phyloP scores from a whole-genome alignment of 2,113 vertebrate species.

The Dipodomys merriami region DNA sequence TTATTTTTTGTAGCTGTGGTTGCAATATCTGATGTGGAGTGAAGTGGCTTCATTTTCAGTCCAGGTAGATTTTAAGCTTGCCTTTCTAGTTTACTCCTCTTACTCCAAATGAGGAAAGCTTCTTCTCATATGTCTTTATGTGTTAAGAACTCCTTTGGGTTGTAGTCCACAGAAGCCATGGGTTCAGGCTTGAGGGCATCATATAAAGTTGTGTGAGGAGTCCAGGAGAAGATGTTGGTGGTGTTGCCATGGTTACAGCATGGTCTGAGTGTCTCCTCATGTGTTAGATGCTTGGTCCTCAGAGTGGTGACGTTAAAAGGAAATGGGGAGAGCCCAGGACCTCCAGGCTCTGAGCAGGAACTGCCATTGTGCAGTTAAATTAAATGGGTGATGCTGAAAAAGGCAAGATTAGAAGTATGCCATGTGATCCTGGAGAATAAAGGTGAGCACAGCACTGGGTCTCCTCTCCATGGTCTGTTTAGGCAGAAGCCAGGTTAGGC shows the following conservation, averaged over 20 bases:
- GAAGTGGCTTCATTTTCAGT: neutral
- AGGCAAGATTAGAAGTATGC: too few relatives aligned
- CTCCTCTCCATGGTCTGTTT: too few relatives aligned
- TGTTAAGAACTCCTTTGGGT: neutral
- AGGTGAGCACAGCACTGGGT: too few relatives aligned
- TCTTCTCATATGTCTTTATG: neutral
- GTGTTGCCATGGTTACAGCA: neutral
- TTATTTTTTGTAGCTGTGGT: too few relatives aligned
- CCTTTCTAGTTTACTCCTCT: neutral
- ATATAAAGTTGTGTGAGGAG: neutral
- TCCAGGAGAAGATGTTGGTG: neutral
- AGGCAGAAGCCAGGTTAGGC: too few relatives aligned
- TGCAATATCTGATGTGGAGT: neutral
- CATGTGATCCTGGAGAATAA: too few relatives aligned
- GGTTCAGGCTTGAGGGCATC: neutral
- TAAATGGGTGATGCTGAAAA: too few relatives aligned
- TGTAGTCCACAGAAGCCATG: neutral
- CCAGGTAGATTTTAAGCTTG: neutral
- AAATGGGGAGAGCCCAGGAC: neutral
- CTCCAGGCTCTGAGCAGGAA: too few relatives aligned
- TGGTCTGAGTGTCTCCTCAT: neutral
- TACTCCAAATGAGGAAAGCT: neutral
- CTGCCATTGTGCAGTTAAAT: too few relatives aligned
- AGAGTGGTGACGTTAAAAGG: too few relatives aligned
- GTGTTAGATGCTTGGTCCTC: neutral